A percentile compares a stretch with the other conserved stretches of the same genome.
phyloP scores from a whole-genome alignment of 2,888 invertebrate genomes.

The Andrena praecox region DNA sequence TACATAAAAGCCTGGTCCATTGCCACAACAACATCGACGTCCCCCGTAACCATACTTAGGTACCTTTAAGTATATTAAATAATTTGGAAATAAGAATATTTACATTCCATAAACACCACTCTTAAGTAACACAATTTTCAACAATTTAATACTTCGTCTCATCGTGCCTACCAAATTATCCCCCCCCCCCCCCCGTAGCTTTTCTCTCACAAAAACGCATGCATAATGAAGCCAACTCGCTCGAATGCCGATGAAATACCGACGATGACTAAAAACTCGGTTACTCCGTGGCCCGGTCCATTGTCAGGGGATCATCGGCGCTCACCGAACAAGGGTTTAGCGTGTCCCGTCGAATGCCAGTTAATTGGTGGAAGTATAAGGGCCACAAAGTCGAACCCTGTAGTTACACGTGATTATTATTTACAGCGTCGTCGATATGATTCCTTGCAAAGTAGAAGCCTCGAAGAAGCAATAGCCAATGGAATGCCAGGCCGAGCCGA shows the following conservation, averaged over 20 bases:
- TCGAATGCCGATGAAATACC: background rate
- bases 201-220: no score
- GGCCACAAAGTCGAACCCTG: constrained; percentile 33
- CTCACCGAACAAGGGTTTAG: constrained; percentile 35
- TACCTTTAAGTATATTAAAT: no score
- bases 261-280: background rate
- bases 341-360: constrained; percentile 52
- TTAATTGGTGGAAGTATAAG: constrained; percentile 71
- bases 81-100: no score
- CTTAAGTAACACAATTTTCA: no score
- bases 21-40: no score
- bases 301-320: constrained; percentile 29
- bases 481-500: constrained; percentile 72
- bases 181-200: no score
- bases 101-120: no score
- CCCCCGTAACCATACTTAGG: no score
- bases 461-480: constrained; percentile 70
- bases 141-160: no score
- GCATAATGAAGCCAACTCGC: no score
- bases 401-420: constrained; percentile 69
- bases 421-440: constrained; percentile 74
- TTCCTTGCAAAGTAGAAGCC: constrained; percentile 73
- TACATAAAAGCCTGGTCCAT: no score
- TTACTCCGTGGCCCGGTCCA: background rate
- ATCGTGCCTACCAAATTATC: no score